phyloP scores from a whole-genome alignment of 2,113 vertebrate species.

The Pongo pygmaeus region DNA sequence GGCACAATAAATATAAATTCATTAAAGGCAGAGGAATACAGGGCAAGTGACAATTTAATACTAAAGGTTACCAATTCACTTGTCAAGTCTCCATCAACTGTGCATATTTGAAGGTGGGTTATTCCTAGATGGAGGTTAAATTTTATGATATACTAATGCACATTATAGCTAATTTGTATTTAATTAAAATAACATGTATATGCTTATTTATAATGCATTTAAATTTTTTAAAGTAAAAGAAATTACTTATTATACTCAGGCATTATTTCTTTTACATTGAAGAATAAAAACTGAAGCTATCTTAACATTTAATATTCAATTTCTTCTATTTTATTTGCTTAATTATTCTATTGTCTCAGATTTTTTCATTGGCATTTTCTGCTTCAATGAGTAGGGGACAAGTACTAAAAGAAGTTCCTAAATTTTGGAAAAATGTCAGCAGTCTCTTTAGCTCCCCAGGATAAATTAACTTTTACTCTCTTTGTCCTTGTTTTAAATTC shows the following conservation, averaged over 20 bases:
- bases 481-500: background rate
- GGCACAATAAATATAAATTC: constrained; percentile 21
- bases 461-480: background rate
- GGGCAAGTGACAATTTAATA: background rate
- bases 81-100: background rate
- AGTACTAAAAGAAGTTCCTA: background rate
- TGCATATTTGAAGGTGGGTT: background rate
- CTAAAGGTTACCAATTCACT: background rate
- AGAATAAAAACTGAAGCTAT: background rate
- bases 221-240: background rate
- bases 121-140: constrained; percentile 12
- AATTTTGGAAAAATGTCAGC: background rate
- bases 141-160: background rate
- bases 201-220: background rate
- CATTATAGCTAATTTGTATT: background rate
- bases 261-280: background rate
- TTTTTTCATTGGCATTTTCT: background rate
- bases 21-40: background rate
- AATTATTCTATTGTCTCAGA: background rate
- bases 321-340: background rate
- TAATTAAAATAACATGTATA: background rate
- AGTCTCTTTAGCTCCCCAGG: background rate
- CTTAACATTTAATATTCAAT: background rate
- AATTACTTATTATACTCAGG: background rate
- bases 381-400: background rate